phyloP scores from a whole-genome alignment of 1,140 invertebrate species.

The Drosophila cardini region DNA sequence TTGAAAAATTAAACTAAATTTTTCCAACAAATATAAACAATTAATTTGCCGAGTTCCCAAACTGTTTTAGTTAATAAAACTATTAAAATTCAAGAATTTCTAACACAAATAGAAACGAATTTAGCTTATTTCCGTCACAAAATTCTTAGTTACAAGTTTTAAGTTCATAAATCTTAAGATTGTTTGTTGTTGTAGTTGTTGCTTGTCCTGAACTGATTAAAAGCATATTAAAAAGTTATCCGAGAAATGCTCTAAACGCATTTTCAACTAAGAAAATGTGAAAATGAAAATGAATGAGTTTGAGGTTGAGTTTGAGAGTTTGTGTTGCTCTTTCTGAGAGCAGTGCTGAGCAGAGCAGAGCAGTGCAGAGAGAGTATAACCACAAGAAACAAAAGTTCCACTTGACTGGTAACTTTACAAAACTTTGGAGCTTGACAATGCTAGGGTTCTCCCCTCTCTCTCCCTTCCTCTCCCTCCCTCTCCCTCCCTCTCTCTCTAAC shows the following conservation, averaged over 20 bases:
- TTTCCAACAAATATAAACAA: too few relatives aligned
- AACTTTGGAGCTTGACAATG: conserved; percentile 26
- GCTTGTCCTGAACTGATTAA: conserved; percentile 65
- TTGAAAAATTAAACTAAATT: too few relatives aligned
- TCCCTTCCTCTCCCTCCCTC: background rate
- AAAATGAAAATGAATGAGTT: conserved; percentile 39
- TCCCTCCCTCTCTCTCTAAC: background rate
- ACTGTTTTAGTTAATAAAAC: too few relatives aligned
- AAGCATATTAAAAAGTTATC: conserved; percentile 80
- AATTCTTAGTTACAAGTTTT: conserved; percentile 24
- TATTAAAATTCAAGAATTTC: too few relatives aligned
- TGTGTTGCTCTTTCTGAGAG: too few relatives aligned
- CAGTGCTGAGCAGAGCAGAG: background rate
- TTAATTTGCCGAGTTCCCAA: too few relatives aligned
- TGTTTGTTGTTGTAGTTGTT: conserved; percentile 25
- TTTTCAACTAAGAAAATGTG: conserved; percentile 26
- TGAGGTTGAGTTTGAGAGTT: background rate
- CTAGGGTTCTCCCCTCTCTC: background rate
- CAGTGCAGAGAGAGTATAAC: background rate
- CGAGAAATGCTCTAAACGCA: conserved; percentile 47
- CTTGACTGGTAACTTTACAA: conserved; percentile 19
- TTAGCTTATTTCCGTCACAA: background rate
- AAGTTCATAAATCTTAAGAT: conserved; percentile 51
- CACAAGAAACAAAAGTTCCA: conserved; percentile 32
- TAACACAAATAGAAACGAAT: too few relatives aligned